Evolutionary conservation across 92 coral and sea anemone species (phyloP).

Genomic region (Parazoanthus atlanticus): DNA sequence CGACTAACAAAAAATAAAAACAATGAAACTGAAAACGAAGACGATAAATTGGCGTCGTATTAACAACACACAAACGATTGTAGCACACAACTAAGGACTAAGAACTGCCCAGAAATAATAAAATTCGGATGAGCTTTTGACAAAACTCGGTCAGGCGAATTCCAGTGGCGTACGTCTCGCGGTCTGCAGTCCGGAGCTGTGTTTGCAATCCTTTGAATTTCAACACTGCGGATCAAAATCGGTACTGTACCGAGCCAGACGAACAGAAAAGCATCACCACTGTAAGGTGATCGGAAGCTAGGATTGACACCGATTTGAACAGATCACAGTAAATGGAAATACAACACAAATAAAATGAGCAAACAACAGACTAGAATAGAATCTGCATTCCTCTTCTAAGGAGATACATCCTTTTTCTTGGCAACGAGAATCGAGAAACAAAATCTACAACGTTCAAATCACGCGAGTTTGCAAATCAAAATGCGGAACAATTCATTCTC

Average conservation of each 20-base stretch:
- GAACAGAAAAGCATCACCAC: not conserved
- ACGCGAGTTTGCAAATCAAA: conserved; percentile 1
- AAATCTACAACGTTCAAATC: not conserved
- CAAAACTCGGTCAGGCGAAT: not conserved
- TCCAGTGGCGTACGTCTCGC: not conserved
- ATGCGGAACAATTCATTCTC: not conserved
- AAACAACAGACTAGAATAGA: not conserved
- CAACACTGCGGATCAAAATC: not conserved
- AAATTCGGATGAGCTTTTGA: not conserved
- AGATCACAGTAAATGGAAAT: not conserved
- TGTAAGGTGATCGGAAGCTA: not conserved
- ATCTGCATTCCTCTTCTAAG: conserved; percentile 1
- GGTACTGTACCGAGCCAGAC: not conserved
- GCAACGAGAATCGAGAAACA: not conserved
- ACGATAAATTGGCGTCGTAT: not conserved
- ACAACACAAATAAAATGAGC: not conserved
- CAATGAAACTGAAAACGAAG: not conserved
- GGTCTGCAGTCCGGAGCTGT: not conserved
- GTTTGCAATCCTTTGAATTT: not conserved
- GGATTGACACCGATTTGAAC: not conserved
- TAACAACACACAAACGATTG: not conserved
- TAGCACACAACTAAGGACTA: not conserved
- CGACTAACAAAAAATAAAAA: conserved; percentile 1
- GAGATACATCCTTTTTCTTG: not conserved
- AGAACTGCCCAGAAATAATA: not conserved